A percentile compares a stretch with the other conserved stretches of the same genome.
Conservation (phyloP, 2,797 vertebrate genomes). For the Erethizon dorsatum region DNA sequence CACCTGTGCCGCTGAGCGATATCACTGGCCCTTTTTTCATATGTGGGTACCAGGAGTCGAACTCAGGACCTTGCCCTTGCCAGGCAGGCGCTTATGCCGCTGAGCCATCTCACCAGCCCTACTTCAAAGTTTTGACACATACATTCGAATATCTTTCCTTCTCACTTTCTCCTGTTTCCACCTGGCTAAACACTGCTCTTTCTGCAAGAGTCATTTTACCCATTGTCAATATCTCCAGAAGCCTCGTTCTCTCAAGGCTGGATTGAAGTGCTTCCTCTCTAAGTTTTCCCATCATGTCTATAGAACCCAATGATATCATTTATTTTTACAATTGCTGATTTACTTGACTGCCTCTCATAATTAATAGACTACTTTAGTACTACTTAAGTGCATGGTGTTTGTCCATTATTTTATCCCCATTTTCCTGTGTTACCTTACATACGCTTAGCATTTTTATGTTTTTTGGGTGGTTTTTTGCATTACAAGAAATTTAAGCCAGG, state of each 20-base stretch:
- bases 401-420: neutral
- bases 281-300: neutral
- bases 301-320: neutral
- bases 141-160: neutral
- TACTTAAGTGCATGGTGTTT: neutral
- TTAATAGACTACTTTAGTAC: neutral
- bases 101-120: too few species aligned
- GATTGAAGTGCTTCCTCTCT: neutral
- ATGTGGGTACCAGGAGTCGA: too few species aligned
- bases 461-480: neutral
- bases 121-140: neutral
- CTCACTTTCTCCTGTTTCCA: neutral
- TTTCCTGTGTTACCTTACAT: neutral
- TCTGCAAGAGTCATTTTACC: neutral
- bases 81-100: too few species aligned
- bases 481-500: neutral
- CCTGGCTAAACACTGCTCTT: neutral
- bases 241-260: neutral
- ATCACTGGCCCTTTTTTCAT: too few species aligned
- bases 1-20: too few species aligned
- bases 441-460: neutral
- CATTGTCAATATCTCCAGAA: neutral
- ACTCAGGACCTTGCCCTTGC: too few species aligned
- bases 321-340: neutral
- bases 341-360: conserved; percentile 23